Percentiles rank a stretch among this genome's conserved stretches.
Conservation (phyloP, 2,113 vertebrate genomes). For the Aphelocoma coerulescens region DNA sequence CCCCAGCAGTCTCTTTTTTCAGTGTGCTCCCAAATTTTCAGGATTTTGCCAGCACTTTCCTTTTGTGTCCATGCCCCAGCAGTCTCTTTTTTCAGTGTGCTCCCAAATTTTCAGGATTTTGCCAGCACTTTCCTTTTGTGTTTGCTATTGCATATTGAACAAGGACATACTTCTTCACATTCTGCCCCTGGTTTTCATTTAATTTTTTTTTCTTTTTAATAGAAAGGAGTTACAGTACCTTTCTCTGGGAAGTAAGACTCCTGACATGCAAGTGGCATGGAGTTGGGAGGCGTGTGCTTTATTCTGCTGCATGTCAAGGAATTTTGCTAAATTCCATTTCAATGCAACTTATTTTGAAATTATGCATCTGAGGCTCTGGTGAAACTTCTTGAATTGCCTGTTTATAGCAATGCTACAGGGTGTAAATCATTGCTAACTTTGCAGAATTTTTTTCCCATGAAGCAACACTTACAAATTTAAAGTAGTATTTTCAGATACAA, state of each 20-base stretch:
- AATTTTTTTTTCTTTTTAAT: neutral
- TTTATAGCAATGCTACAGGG: neutral
- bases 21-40: neutral
- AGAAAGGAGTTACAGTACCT: neutral
- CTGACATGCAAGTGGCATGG: neutral
- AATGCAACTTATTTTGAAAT: neutral
- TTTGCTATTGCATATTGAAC: neutral
- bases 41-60: neutral
- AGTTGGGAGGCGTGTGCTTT: neutral
- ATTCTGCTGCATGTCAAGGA: neutral
- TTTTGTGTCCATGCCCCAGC: fast-evolving
- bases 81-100: neutral
- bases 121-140: neutral
- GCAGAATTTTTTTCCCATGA: neutral
- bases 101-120: neutral
- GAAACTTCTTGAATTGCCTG: neutral
- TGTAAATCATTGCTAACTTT: neutral
- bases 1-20: neutral
- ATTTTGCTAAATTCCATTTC: constrained; percentile 3
- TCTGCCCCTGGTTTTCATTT: neutral
- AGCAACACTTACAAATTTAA: neutral
- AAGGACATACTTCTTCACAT: neutral
- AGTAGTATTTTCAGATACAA: neutral
- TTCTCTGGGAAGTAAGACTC: neutral
- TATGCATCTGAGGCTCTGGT: neutral